A percentile compares a stretch with the other conserved stretches of the same genome.
phyloP scores from a whole-genome alignment of 2,888 invertebrate genomes.

The Andrena dorsata region DNA sequence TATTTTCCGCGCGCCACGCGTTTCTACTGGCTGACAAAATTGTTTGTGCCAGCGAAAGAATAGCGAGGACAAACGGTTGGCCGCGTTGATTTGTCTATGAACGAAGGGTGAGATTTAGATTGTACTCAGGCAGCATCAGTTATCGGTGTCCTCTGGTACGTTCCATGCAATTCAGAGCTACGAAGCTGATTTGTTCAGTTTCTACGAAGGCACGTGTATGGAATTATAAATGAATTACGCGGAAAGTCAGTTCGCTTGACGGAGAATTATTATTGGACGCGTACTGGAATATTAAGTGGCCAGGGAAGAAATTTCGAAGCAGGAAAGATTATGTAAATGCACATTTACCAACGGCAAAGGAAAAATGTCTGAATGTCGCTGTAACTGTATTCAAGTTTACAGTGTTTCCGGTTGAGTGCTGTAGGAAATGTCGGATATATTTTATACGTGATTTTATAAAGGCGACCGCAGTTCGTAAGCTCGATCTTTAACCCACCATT shows the following conservation, averaged over 20 bases:
- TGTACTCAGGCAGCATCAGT: too few species aligned
- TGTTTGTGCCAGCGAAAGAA: constrained; percentile 19
- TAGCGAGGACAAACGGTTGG: not conserved
- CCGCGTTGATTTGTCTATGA: not conserved
- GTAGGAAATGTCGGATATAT: constrained; percentile 2
- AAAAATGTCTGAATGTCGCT: not conserved
- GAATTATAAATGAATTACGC: too few species aligned
- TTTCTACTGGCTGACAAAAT: constrained; percentile 1
- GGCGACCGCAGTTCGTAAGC: constrained; percentile 2
- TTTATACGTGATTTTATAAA: constrained; percentile 28
- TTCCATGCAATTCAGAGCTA: too few species aligned
- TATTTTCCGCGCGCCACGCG: constrained; percentile 33
- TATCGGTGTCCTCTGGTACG: too few species aligned
- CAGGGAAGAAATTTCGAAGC: not conserved
- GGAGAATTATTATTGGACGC: too few species aligned
- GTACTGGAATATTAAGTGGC: too few species aligned
- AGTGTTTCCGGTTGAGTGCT: constrained; percentile 6
- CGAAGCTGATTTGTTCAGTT: too few species aligned
- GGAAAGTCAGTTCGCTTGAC: too few species aligned
- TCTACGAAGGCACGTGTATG: too few species aligned
- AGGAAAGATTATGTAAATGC: constrained; percentile 6
- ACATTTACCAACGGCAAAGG: not conserved
- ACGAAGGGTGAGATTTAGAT: not conserved
- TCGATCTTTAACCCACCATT: constrained; percentile 26
- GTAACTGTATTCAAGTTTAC: constrained; percentile 7